Base-by-base conservation (phyloP, 1,140 invertebrate species). In the Neodiprion lecontei region DNA sequence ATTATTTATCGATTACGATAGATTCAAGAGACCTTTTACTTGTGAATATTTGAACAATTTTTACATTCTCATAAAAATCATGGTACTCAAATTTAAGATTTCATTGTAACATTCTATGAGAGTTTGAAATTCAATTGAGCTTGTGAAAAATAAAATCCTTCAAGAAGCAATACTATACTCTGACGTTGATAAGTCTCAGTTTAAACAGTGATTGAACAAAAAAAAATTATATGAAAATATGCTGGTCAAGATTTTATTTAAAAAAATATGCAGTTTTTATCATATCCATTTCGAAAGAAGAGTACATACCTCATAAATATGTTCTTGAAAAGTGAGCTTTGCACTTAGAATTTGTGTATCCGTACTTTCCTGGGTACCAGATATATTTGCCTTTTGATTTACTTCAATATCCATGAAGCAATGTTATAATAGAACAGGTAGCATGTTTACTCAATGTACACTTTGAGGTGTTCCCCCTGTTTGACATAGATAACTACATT, bases 11-110 rank as follows among this genome's bases (percentile, higher is more conserved):
- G 9, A 61, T 61, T 9, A 61, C 0, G 53, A 14, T 69, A 65
- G 4, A 14, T 14, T 65, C 61, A 65, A 65, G 12, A 65, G 12
- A 23, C 8, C n/a, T 69, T 11, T 14, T 12, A 14, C 40, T 47
- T 69, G 67, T 12, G 21, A 61, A 61, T 9, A 11, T 69, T 11
- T 3, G 4, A 12, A 11, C 67, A 3, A 65, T 65, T 14, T 71
- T 66, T 12, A 69, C 73, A 10, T 72, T 67, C 70, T 7, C 9
- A 49, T 67, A 74, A 28, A n/a, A 65, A 74, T n/a, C 65, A 48
- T 74, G n/a, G 12, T n/a, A 67, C 21, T 49, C 66, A 11, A 50
- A 21, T 69, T 50, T 70, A 7, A 40, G 9, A 17, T 71, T 74
- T 74, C 65, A 69, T 50, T 5, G 70, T 14, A 14, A 49, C 17